Conservation (phyloP, 2,888 invertebrate genomes). For the Noctua comes region DNA sequence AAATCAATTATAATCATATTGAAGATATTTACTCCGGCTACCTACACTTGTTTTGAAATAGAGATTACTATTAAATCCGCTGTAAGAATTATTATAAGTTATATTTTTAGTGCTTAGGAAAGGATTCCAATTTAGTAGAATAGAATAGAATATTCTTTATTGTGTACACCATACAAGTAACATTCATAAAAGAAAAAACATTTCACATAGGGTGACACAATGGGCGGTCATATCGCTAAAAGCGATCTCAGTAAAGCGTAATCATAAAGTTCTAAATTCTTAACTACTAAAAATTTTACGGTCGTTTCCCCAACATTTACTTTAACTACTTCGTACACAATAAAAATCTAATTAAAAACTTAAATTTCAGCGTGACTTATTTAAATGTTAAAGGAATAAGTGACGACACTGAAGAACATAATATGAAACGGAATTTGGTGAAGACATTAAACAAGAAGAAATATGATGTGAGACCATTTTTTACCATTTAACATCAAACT, state of each 20-base stretch:
- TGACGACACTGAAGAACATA: conserved; percentile 15
- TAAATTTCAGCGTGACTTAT: conserved; percentile 47
- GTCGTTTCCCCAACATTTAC: conserved; percentile 16
- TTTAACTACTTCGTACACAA: conserved; percentile 39
- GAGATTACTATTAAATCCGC: too few relatives aligned
- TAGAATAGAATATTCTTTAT: not conserved
- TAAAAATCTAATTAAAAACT: conserved; percentile 48
- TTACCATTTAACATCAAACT: not conserved
- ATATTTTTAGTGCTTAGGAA: not conserved
- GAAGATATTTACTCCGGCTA: too few relatives aligned
- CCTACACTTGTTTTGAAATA: not conserved
- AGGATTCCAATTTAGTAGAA: conserved; percentile 8
- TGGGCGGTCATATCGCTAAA: not conserved
- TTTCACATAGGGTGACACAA: not conserved
- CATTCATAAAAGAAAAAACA: too few relatives aligned
- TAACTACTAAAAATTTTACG: conserved; percentile 33
- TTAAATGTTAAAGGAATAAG: not conserved
- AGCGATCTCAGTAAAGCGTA: conserved; percentile 3
- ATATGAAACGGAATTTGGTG: conserved; percentile 59
- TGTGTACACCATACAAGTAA: not conserved
- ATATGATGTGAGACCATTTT: conserved; percentile 62
- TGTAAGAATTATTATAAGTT: not conserved
- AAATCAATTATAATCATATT: too few relatives aligned
- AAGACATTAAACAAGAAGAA: conserved; percentile 48
- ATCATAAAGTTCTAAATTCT: conserved; percentile 32